A percentile compares a stretch with the other conserved stretches of the same genome.
Conservation (phyloP, 2,113 vertebrate genomes). For the Pionites leucogaster region DNA sequence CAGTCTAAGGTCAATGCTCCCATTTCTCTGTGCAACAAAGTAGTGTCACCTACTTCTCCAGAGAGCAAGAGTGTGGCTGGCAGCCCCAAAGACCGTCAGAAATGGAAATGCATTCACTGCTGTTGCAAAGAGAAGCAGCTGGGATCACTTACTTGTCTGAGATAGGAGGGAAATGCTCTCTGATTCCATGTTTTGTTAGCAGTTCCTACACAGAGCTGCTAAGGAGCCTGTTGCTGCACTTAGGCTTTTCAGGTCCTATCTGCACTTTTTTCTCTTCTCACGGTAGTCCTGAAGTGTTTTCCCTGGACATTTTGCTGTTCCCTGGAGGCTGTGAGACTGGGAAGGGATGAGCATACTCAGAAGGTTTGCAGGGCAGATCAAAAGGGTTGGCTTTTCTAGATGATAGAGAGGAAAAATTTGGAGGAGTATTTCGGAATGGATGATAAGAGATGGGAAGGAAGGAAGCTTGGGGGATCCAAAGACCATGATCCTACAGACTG, state of each 20-base stretch:
- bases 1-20: neutral
- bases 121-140: neutral
- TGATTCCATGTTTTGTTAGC: neutral
- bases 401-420: neutral
- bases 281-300: neutral
- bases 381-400: neutral
- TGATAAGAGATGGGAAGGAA: neutral
- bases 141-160: neutral
- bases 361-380: neutral
- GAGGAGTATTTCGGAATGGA: neutral
- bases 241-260: neutral
- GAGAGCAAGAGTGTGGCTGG: neutral
- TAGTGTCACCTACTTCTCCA: neutral
- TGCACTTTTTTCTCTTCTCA: neutral
- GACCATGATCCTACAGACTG: neutral
- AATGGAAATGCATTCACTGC: neutral
- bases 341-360: neutral
- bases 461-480: neutral
- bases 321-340: neutral
- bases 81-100: neutral
- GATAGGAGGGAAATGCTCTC: neutral
- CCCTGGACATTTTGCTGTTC: neutral
- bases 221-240: neutral
- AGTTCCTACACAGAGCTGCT: neutral
- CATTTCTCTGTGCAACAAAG: neutral